Evolutionary conservation across 2,888 invertebrate species (phyloP).

Genomic region (Teleogryllus oceanicus): DNA sequence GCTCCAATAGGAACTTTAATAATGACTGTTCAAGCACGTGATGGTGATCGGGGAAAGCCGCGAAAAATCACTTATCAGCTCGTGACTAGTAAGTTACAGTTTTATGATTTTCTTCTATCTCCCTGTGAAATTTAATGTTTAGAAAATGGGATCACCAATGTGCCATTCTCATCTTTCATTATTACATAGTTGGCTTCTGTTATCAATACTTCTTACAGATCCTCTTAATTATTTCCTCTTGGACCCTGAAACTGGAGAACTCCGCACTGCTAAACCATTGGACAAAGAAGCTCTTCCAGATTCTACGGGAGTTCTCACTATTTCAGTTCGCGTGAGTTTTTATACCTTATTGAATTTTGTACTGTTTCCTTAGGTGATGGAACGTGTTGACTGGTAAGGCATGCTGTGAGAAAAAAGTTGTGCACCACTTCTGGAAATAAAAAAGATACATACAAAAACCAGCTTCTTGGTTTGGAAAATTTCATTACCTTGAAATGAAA

Average conservation of each 20-base stretch:
- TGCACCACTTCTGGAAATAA: no score
- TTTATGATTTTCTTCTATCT: not conserved
- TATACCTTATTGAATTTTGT: not conserved
- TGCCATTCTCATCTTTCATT: no score
- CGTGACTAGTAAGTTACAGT: conserved; percentile 64
- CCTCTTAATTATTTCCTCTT: conserved; percentile 82
- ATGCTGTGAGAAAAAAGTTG: no score
- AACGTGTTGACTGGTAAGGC: no score
- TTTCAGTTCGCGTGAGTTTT: conserved; percentile 65
- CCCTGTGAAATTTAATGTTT: no score
- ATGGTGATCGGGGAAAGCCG: conserved; percentile 80
- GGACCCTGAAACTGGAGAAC: conserved; percentile 72
- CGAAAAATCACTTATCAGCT: conserved; percentile 74
- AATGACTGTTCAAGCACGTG: conserved; percentile 74
- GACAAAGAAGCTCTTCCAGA: conserved; percentile 80
- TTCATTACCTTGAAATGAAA: no score
- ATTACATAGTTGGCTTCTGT: conserved; percentile 12
- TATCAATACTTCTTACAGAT: conserved; percentile 55
- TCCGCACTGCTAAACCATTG: conserved; percentile 77
- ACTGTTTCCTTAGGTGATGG: no score
- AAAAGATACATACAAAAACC: no score
- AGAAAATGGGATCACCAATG: no score
- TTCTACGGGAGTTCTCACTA: conserved; percentile 71
- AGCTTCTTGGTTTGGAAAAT: no score
- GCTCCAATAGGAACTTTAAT: conserved; percentile 78